These are phyloP conservation scores for Sialis lutaria DNA, from an alignment of 2,888 invertebrate genomes.

Conservation along the genomic window DNA sequence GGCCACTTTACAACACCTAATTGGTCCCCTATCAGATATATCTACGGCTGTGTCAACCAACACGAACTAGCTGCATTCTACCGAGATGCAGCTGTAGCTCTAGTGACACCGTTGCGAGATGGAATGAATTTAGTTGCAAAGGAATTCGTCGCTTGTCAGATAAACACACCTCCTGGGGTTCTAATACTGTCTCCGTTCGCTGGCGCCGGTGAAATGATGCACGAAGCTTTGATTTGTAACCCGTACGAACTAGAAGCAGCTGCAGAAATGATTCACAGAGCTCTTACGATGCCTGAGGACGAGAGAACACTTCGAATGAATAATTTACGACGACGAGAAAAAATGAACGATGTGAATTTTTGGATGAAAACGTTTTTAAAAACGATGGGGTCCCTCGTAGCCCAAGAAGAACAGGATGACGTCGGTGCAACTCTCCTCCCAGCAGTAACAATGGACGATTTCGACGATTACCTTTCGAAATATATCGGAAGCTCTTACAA, in stretches of 20 bases:
- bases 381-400: conserved; percentile 61
- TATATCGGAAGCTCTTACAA: conserved; percentile 78
- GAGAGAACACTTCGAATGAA: conserved; percentile 76
- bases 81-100: conserved; percentile 68
- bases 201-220: conserved; percentile 87
- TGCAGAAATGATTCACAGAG: conserved; percentile 72
- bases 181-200: conserved; percentile 81
- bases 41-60: conserved; percentile 76
- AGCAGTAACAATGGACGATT: conserved; percentile 79
- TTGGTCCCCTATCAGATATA: conserved; percentile 83
- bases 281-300: conserved; percentile 79
- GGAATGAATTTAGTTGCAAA: conserved; percentile 89
- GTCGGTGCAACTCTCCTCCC: conserved; percentile 74
- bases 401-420: conserved; percentile 61
- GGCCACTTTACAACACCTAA: conserved; percentile 79
- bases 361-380: conserved; percentile 82
- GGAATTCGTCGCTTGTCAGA: conserved; percentile 85
- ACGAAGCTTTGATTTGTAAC: conserved; percentile 77
- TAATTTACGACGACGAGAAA: conserved; percentile 61
- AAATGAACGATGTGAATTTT: conserved; percentile 67
- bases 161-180: conserved; percentile 70
- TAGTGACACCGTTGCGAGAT: conserved; percentile 75
- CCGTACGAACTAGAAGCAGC: conserved; percentile 79
- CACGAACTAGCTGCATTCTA: conserved; percentile 75
- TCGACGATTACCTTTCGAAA: conserved; percentile 77